phyloP scores from a whole-genome alignment of 1,140 invertebrate species.

The Venustaconcha ellipsiformis region DNA sequence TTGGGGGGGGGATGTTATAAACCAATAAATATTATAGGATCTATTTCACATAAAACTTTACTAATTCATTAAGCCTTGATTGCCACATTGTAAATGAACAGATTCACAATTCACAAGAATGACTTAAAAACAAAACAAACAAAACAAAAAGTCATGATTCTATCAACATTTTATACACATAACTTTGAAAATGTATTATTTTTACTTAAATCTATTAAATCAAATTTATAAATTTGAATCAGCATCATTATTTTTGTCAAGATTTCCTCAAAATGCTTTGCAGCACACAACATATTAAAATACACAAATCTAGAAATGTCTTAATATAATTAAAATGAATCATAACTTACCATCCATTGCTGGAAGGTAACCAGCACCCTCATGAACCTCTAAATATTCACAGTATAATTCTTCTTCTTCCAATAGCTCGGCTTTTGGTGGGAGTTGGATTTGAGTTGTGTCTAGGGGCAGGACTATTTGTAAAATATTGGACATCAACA shows the following conservation, averaged over 20 bases:
- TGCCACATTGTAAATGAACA: too few relatives aligned
- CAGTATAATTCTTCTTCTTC: slow-evolving; percentile 64
- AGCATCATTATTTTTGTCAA: not conserved
- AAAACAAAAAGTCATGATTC: too few relatives aligned
- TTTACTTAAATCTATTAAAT: too few relatives aligned
- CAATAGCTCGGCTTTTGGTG: slow-evolving; percentile 46
- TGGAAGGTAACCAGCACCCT: slow-evolving; percentile 60
- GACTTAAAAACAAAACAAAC: too few relatives aligned
- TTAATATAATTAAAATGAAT: not conserved
- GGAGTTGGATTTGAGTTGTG: slow-evolving; percentile 52
- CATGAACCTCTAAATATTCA: slow-evolving; percentile 64
- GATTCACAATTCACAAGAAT: too few relatives aligned
- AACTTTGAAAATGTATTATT: not conserved
- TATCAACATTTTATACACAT: not conserved
- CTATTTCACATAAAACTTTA: too few relatives aligned
- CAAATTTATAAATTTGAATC: not conserved
- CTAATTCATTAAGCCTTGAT: too few relatives aligned
- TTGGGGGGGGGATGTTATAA: too few relatives aligned
- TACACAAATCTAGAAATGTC: not conserved
- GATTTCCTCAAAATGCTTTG: not conserved
- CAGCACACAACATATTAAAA: not conserved
- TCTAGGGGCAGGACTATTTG: slow-evolving; percentile 64
- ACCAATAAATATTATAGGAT: too few relatives aligned
- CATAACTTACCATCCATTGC: slow-evolving; percentile 56
- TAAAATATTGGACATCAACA: slow-evolving; percentile 65